Base-by-base conservation (phyloP, 2,797 vertebrate genomes). In the Sebastes iracundus region DNA sequence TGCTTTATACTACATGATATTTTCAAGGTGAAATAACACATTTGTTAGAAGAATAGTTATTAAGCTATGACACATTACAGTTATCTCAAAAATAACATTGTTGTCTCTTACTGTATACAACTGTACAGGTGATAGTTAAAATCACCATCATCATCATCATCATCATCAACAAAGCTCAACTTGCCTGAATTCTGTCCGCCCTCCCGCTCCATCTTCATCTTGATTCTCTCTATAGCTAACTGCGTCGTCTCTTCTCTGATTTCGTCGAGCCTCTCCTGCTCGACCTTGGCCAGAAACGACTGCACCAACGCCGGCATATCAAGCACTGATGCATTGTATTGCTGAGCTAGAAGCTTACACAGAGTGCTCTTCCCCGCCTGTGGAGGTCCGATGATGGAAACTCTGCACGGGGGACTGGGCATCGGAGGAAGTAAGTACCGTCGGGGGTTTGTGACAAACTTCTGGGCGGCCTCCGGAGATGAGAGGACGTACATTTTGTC, bases 401-500 rank as follows among this genome's bases (percentile, higher is more conserved):
- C 94, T 94, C 94, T 97, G 87, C 97, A 98, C 8, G 97, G 97
- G 76, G 95, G 87, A 9, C 90, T 80, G 7, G 98, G 98, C 97
- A 98, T 97, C 25, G 97, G 98, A 33, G 97, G 97, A 53, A 98
- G 93, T 30, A 99, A 93, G 86, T 97, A 99, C 23, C 78, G 89
- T 8, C 97, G 94, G 52, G 98, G 99, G 85, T 97, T 99, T 80
- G 80, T 67, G 53, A 94, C 81, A 86, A 99, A 99, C 68, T 92
- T 92, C 65, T 94, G 94, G 74, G 96, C 61, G 55, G 97, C 94
- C 75, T 97, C 97, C 84, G 95, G 85, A 49, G 96, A 96, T 42
- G 98, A 98, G 35, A 99, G 90, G 52, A 97, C 2, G 12, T 99
- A 99, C 58, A 99, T 91, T 95, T 97, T 99, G 93, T 97, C 98